Conservation (phyloP, 1,140 invertebrate genomes). For the Agrypnia vestita region DNA sequence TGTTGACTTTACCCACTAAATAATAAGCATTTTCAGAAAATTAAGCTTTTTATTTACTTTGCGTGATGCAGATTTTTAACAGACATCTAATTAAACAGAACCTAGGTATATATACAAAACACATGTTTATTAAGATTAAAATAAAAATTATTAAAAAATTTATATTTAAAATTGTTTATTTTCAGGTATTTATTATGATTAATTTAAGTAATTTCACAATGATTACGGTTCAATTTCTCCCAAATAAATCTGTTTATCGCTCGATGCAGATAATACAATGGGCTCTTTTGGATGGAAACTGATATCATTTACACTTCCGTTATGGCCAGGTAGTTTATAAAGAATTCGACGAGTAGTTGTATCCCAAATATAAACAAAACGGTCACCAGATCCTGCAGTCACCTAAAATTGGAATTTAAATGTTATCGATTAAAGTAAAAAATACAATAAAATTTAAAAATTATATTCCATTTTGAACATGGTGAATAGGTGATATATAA, state of each 20-base stretch:
- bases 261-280: constrained; percentile 93
- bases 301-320: constrained; percentile 97
- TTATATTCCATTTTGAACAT: too few relatives aligned
- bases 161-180: constrained; percentile 1
- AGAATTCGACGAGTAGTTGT: constrained; percentile 91
- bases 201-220: background rate
- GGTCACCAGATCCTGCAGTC: constrained; percentile 93
- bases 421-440: background rate
- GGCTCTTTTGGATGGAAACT: constrained; percentile 97
- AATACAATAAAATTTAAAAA: constrained; percentile 40
- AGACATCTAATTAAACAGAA: too few relatives aligned
- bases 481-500: too few relatives aligned
- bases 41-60: too few relatives aligned
- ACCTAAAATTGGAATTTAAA: constrained; percentile 75
- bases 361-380: constrained; percentile 98
- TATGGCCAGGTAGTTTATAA: constrained; percentile 98
- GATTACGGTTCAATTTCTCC: constrained; percentile 89
- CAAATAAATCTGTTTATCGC: constrained; percentile 96
- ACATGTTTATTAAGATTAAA: background rate
- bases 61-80: too few relatives aligned
- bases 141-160: constrained; percentile 1
- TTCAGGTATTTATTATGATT: background rate
- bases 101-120: too few relatives aligned
- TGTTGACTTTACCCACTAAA: too few relatives aligned
- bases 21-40: too few relatives aligned